These are phyloP conservation scores for Haliclystus octoradiatus DNA, from an alignment of 30 jellyfish, hydroid and myxozoan species.

Conservation along the genomic window DNA sequence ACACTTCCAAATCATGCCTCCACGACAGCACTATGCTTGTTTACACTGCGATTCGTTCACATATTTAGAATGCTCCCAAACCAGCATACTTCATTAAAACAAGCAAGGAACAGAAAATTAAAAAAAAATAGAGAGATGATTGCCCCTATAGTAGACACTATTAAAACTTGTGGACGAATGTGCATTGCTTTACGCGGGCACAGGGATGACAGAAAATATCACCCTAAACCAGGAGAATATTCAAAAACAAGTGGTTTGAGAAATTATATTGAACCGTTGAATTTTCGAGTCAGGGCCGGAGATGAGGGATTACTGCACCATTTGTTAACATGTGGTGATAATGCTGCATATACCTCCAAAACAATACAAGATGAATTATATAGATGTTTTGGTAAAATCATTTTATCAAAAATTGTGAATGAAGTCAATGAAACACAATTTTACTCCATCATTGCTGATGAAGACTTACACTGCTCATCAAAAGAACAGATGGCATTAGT, in stretches of 20 bases:
- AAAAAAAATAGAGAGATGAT: too few species aligned
- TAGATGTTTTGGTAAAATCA: constrained; percentile 21
- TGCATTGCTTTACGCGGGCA: too few species aligned
- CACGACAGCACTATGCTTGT: too few species aligned
- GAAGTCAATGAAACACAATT: constrained; percentile 15
- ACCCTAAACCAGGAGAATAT: constrained; percentile 29
- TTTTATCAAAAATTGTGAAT: not conserved
- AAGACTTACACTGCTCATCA: not conserved
- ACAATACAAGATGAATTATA: constrained; percentile 31
- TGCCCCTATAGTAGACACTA: too few species aligned
- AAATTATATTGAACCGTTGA: constrained; percentile 53
- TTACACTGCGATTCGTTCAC: too few species aligned
- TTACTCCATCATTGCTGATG: not conserved
- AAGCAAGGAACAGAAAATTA: too few species aligned
- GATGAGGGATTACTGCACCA: constrained; percentile 33
- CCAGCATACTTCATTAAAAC: too few species aligned
- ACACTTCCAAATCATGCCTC: too few species aligned
- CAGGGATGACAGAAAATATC: constrained; percentile 6
- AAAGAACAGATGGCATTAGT: not conserved
- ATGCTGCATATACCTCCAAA: constrained; percentile 50
- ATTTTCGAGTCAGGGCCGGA: constrained; percentile 32
- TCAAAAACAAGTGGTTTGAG: too few species aligned
- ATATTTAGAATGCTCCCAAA: too few species aligned
- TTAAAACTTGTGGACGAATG: too few species aligned
- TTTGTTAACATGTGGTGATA: constrained; percentile 20